Percentiles rank a stretch among this genome's conserved stretches.
Evolutionary conservation across 2,888 invertebrate species (phyloP).

Genomic region (Ypsolopha scabrella): DNA sequence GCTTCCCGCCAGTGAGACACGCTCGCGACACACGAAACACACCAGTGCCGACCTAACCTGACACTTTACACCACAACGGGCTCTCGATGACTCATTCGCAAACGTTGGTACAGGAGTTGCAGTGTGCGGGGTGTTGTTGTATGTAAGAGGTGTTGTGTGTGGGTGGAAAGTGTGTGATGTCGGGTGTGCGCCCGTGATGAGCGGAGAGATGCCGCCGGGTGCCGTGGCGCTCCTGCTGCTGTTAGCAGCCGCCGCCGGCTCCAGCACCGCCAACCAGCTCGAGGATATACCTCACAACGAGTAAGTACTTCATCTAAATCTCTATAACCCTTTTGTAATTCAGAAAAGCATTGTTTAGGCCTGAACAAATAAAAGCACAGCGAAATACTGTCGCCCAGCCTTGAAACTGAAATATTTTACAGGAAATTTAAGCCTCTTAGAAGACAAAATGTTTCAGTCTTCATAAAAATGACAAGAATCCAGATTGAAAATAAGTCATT

Average conservation of each 20-base stretch:
- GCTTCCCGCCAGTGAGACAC: conserved; percentile 22
- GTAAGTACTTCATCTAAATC: conserved; percentile 73
- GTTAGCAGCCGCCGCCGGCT: conserved; percentile 47
- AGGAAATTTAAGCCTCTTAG: too few relatives aligned
- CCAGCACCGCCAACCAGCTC: conserved; percentile 77
- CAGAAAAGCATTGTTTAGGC: too few relatives aligned
- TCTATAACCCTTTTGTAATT: too few relatives aligned
- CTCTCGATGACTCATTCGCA: conserved; percentile 40
- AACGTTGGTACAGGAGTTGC: conserved; percentile 10
- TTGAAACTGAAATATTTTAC: too few relatives aligned
- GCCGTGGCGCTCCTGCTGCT: conserved; percentile 45
- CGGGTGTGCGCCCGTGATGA: conserved; percentile 32
- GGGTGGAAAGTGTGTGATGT: conserved; percentile 29
- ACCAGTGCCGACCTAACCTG: conserved; percentile 28
- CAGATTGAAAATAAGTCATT: too few relatives aligned
- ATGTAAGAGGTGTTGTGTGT: conserved; percentile 24
- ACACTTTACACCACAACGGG: conserved; percentile 3
- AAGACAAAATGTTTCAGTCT: too few relatives aligned
- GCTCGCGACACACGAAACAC: conserved; percentile 12
- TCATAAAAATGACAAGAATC: too few relatives aligned
- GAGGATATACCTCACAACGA: conserved; percentile 92
- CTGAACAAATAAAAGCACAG: too few relatives aligned
- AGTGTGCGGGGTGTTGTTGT: neutral
- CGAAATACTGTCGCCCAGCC: too few relatives aligned
- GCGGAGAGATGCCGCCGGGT: conserved; percentile 28